Percentiles rank a stretch among this genome's conserved stretches.
These are phyloP conservation scores for Hydrolagus affinis DNA, from an alignment of 2,113 vertebrate genomes.

Conservation along the genomic window DNA sequence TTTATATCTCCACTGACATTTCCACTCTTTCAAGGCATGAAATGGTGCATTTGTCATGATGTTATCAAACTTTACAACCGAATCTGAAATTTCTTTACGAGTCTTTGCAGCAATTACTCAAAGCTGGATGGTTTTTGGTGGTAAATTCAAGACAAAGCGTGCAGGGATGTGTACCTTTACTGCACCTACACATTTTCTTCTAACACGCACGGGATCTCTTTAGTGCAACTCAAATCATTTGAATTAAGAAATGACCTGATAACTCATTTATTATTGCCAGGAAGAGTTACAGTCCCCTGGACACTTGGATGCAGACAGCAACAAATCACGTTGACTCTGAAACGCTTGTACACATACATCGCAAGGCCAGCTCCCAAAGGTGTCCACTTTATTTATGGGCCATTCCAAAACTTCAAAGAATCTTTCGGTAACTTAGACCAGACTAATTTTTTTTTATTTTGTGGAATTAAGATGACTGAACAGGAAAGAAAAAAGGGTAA, in stretches of 20 bases:
- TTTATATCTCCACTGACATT: constrained; percentile 78
- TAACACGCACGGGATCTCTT: not conserved
- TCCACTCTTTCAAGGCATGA: constrained; percentile 62
- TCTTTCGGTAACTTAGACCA: constrained; percentile 75
- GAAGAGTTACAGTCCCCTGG: constrained; percentile 75
- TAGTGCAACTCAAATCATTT: constrained; percentile 7
- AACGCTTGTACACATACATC: constrained; percentile 65
- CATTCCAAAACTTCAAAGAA: constrained; percentile 82
- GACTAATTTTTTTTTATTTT: constrained; percentile 76
- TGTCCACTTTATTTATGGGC: constrained; percentile 89
- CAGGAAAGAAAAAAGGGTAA: constrained; percentile 25
- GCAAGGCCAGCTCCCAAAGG: constrained; percentile 68
- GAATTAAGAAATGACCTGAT: not conserved
- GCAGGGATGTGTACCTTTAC: not conserved
- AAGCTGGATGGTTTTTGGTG: constrained; percentile 12
- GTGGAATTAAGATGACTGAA: constrained; percentile 57
- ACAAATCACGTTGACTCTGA: constrained; percentile 82
- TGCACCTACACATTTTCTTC: not conserved
- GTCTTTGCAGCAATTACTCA: constrained; percentile 37
- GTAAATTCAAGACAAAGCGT: constrained; percentile 17
- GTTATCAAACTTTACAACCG: constrained; percentile 55
- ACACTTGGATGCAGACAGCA: constrained; percentile 70
- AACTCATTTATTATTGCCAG: constrained; percentile 32
- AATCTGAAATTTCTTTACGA: constrained; percentile 50
- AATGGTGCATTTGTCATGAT: constrained; percentile 60